Conservation (phyloP, 2,888 invertebrate genomes). For the Drosophila setosimentum region DNA sequence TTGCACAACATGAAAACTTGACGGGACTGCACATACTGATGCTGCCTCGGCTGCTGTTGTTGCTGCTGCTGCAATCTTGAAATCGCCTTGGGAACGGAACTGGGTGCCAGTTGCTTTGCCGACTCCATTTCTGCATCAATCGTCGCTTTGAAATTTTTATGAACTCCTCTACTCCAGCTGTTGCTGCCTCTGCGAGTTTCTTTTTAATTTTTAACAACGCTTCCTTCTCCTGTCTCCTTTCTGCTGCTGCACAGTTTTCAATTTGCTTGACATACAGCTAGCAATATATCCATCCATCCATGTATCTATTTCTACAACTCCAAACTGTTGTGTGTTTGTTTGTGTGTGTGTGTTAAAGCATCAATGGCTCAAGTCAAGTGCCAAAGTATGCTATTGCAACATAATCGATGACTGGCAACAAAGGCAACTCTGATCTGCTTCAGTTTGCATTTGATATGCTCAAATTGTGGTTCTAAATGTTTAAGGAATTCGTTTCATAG, state of each 20-base stretch:
- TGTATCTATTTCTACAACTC: background rate
- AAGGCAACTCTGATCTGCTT: background rate
- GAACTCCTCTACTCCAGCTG: slow-evolving; percentile 38
- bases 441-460: slow-evolving; percentile 1
- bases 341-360: slow-evolving; percentile 4
- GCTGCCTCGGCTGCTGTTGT: background rate
- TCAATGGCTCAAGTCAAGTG: slow-evolving; percentile 59
- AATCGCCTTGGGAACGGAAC: slow-evolving; percentile 35
- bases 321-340: background rate
- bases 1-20: slow-evolving; percentile 47
- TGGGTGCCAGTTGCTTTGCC: slow-evolving; percentile 15
- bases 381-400: slow-evolving; percentile 46
- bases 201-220: slow-evolving; percentile 53
- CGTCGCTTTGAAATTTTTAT: slow-evolving; percentile 69
- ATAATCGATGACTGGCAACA: slow-evolving; percentile 46
- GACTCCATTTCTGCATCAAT: slow-evolving; percentile 34
- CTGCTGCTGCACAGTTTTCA: slow-evolving; percentile 34
- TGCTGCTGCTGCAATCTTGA: slow-evolving; percentile 32
- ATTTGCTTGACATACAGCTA: slow-evolving; percentile 53
- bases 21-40: slow-evolving; percentile 42
- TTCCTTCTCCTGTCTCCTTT: slow-evolving; percentile 3
- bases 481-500: slow-evolving; percentile 11
- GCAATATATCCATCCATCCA: slow-evolving; percentile 15
- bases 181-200: slow-evolving; percentile 42
- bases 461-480: slow-evolving; percentile 7